Conservation (phyloP, 2,113 vertebrate genomes). For the Pedionomus torquatus region DNA sequence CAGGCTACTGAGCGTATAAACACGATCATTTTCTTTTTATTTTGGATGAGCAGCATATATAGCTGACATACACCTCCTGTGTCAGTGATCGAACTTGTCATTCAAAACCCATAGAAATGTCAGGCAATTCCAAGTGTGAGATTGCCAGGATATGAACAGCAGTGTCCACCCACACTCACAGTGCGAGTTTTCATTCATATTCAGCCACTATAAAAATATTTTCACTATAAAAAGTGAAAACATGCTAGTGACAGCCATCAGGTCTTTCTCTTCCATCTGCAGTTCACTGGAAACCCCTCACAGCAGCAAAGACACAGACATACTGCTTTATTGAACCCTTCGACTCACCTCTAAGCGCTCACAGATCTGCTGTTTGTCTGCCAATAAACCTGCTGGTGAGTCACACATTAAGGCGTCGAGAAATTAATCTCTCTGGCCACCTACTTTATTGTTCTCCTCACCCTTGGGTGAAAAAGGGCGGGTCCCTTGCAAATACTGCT, state of each 20-base stretch:
- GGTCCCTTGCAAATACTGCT: background rate
- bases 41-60: background rate
- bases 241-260: background rate
- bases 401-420: background rate
- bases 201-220: background rate
- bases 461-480: no score
- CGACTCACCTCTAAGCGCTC: background rate
- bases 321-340: rapidly evolving
- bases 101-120: background rate
- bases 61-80: background rate
- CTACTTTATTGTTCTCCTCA: background rate
- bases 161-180: background rate
- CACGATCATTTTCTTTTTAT: background rate
- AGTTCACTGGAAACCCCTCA: background rate
- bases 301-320: background rate
- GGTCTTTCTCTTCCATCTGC: background rate
- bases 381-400: background rate
- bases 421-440: background rate
- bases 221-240: background rate
- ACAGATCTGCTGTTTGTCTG: background rate
- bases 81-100: background rate
- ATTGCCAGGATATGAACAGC: background rate
- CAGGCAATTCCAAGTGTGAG: background rate
- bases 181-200: background rate
- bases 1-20: background rate